Evolutionary conservation across 1,140 invertebrate species (phyloP), one percentile per base, ranked within the genome.

Genomic region (Bombus haemorrhoidalis): DNA sequence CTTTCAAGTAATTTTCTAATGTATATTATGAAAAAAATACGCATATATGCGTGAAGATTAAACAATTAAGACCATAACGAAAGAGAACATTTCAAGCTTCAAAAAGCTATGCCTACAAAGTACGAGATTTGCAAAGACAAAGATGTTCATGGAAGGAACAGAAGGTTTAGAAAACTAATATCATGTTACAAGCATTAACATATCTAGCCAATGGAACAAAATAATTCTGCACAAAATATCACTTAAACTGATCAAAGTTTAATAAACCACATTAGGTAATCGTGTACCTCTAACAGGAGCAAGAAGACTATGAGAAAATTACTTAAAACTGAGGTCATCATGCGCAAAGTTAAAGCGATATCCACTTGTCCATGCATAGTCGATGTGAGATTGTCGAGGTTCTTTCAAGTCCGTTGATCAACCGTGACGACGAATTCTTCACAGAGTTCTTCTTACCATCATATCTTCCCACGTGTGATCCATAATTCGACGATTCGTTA

Each of bases 401-500:
- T 80, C 22, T 41, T 79, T 68, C 28, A 22, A n/a, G 13, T 25
- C n/a, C 13, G 10, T 43, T 43, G 39, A 28, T 68, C 39, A 68
- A 79, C 2, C 15, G 12, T 64, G 1, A 2, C 62, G 62, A 79
- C 43, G 53, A 28, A 34, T 43, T 12, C 32, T 25, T 32, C 41
- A 15, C 18, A 18, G 2, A 25, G 34, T 12, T 34, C 34, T 79
- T 34, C 62, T 47, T 66, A n/a, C 37, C 10, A 22, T 32, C 41
- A 5, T 68, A 69, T 12, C 34, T 80, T 80, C n/a, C 47, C 64
- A 53, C 43, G 64, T 34, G 10, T 22, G 41, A 79, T 13, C n/a
- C 66, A 66, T 28, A 53, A 80, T 43, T 62, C 62, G 15, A 68
- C 77, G 41, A 79, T 79, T 79, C 41, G 37, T 79, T 79, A 47